Conservation (phyloP, 2,888 invertebrate species). For the Cloeon dipterum region DNA sequence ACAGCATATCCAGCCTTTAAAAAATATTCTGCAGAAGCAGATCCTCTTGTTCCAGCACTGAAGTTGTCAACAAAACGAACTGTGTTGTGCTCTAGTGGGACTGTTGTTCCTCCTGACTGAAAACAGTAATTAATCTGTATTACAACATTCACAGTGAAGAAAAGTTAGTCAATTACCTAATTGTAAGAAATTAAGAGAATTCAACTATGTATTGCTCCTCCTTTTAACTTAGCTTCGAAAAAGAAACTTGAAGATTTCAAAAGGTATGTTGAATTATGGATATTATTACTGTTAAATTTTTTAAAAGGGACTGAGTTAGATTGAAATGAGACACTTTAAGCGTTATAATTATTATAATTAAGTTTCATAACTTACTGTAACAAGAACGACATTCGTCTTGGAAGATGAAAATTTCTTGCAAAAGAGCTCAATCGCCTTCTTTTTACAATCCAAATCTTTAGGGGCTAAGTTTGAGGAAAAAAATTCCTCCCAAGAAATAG, state of each 20-base stretch:
- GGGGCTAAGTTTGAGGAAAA: slow-evolving; percentile 58
- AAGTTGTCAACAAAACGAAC: slow-evolving; percentile 98
- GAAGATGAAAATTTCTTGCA: slow-evolving; percentile 41
- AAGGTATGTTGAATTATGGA: too few relatives aligned
- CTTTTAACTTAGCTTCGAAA: too few relatives aligned
- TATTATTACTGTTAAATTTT: too few relatives aligned
- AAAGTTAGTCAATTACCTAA: not conserved
- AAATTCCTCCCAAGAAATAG: slow-evolving; percentile 83
- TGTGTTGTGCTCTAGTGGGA: slow-evolving; percentile 89
- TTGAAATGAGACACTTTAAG: too few relatives aligned
- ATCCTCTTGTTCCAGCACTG: slow-evolving; percentile 87
- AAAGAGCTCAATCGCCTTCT: slow-evolving; percentile 47
- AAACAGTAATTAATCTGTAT: slow-evolving; percentile 13
- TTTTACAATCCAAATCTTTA: slow-evolving; percentile 48
- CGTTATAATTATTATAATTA: too few relatives aligned
- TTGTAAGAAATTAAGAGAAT: slow-evolving; percentile 4
- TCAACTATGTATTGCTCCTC: not conserved
- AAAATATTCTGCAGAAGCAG: slow-evolving; percentile 90
- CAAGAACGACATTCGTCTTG: slow-evolving; percentile 45
- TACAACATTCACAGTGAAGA: slow-evolving; percentile 1
- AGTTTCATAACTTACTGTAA: slow-evolving; percentile 41
- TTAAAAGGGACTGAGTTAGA: too few relatives aligned
- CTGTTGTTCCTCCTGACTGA: slow-evolving; percentile 89
- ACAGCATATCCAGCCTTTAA: slow-evolving; percentile 70
- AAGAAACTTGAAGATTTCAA: too few relatives aligned